phyloP scores from a whole-genome alignment of 2,113 vertebrate genomes.

The Microcebus jonahi region DNA sequence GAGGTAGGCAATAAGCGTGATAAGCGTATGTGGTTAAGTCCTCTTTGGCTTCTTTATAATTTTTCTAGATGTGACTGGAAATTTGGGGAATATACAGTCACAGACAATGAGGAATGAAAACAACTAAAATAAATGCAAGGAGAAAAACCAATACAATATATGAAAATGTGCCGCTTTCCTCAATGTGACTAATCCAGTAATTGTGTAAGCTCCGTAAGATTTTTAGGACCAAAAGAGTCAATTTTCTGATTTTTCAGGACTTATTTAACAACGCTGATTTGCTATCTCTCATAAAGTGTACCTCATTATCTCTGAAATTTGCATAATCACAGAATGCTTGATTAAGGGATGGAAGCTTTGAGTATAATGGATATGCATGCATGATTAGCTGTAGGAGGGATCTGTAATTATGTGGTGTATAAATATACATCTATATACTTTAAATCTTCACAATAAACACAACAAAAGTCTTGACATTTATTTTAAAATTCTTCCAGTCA shows the following conservation, averaged over 20 bases:
- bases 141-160: constrained; percentile 3
- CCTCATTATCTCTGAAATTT: constrained; percentile 70
- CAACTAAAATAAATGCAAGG: background rate
- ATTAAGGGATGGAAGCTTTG: constrained; percentile 62
- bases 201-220: constrained; percentile 15
- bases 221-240: constrained; percentile 32
- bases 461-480: constrained; percentile 14
- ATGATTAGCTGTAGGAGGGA: constrained; percentile 52
- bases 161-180: background rate
- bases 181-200: constrained; percentile 25
- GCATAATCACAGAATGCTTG: constrained; percentile 67
- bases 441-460: constrained; percentile 51
- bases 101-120: background rate
- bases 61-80: background rate
- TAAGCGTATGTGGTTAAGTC: background rate
- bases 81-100: background rate
- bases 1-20: background rate
- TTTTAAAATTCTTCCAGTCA: constrained; percentile 27
- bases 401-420: constrained; percentile 68
- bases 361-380: constrained; percentile 51
- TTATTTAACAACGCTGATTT: constrained; percentile 68
- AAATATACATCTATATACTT: constrained; percentile 67
- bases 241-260: constrained; percentile 51
- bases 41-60: background rate
- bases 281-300: constrained; percentile 43